Percentiles rank a stretch among this genome's conserved stretches.
Evolutionary conservation across 2,797 vertebrate species (phyloP).

Genomic region (Gila robusta): DNA sequence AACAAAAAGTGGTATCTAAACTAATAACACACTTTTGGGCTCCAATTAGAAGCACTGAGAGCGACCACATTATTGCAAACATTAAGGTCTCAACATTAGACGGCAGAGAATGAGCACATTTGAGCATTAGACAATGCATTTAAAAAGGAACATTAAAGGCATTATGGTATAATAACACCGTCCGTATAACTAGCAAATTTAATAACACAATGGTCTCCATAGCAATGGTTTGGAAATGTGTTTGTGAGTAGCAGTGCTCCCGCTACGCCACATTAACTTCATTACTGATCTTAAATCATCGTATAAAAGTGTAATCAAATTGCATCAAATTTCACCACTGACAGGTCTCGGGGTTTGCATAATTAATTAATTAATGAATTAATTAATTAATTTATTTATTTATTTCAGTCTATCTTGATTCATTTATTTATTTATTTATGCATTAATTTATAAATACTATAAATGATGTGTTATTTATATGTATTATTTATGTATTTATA

Average conservation of each 20-base stretch:
- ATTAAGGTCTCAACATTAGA: background rate
- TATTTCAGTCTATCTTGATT: too few species aligned
- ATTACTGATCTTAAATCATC: background rate
- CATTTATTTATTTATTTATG: too few species aligned
- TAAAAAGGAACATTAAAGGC: conserved; percentile 6
- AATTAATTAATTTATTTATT: too few species aligned
- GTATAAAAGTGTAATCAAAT: background rate
- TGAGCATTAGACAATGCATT: conserved; percentile 34
- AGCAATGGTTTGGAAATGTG: background rate
- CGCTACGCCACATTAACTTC: background rate
- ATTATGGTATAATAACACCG: conserved; percentile 3
- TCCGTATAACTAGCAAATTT: background rate
- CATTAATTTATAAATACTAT: too few species aligned
- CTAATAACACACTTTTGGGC: background rate
- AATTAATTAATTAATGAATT: too few species aligned
- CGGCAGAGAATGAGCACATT: conserved; percentile 8
- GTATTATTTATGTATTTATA: too few species aligned
- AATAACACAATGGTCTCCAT: conserved; percentile 21
- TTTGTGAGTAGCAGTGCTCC: background rate
- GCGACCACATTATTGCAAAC: background rate
- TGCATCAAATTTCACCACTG: background rate
- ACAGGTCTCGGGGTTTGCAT: background rate
- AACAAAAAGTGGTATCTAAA: too few species aligned
- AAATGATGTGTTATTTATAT: too few species aligned
- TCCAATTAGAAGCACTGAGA: background rate